Conservation (phyloP, 2,888 invertebrate genomes). For the Tanypteryx hageni region DNA sequence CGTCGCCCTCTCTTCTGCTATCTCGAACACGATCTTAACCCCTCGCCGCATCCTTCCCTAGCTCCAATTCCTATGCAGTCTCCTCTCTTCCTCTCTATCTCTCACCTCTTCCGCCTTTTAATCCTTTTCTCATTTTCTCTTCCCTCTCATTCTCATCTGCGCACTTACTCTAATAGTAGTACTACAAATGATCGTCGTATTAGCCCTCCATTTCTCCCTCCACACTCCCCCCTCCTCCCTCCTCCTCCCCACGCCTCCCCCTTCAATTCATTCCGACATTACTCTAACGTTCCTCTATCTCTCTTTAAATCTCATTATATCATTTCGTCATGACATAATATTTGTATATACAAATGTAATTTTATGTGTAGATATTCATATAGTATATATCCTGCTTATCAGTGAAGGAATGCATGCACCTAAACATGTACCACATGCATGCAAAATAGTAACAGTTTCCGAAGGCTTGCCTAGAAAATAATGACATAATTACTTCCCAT, state of each 20-base stretch:
- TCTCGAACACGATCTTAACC: not conserved
- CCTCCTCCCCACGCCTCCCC: not conserved
- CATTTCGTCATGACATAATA: too few relatives aligned
- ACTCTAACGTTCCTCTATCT: not conserved
- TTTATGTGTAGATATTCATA: too few relatives aligned
- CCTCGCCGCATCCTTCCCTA: not conserved
- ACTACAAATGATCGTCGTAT: constrained; percentile 7
- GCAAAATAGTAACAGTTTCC: too few relatives aligned
- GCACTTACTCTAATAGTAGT: not conserved
- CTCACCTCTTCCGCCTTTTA: not conserved
- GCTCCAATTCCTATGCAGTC: constrained; percentile 20
- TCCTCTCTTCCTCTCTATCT: not conserved
- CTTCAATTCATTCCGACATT: not conserved
- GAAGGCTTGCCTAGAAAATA: too few relatives aligned
- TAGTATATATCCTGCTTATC: too few relatives aligned
- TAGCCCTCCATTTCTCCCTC: not conserved
- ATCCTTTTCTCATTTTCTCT: not conserved
- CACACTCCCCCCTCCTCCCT: not conserved
- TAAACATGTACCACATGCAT: too few relatives aligned
- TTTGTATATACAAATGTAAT: too few relatives aligned
- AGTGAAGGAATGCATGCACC: too few relatives aligned
- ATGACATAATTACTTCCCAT: too few relatives aligned
- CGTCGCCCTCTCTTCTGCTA: not conserved
- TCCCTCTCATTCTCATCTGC: not conserved
- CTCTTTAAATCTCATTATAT: not conserved